Evolutionary conservation across 2,113 vertebrate species (phyloP), one percentile per base, ranked within the genome.

Genomic region (Coregonus clupeaformis): DNA sequence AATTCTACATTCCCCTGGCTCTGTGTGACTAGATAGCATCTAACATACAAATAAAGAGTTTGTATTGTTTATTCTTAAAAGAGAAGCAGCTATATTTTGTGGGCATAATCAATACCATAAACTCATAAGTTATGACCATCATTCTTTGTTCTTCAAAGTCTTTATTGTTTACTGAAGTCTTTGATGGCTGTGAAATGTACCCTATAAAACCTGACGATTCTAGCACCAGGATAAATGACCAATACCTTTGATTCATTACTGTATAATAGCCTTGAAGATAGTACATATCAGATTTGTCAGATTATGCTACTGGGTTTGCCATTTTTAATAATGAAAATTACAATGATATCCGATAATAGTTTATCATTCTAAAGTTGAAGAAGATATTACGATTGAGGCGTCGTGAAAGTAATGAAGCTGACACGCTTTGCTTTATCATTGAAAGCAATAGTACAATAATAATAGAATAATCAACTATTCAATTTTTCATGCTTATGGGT

Each of bases 231-330:
- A 89, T 83, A 88, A 91, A 91, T 87, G 79, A 83, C 87, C 88
- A 90, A 87, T 87, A 80, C 85, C 74, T 89, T 86, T 91, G 86
- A 92, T 86, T 88, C 86, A 92, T 88, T 73, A 83, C 69, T 69
- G 67, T 84, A 80, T 85, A 90, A 89, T 83, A 75, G 78, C 83
- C 72, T 88, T 86, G 77, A 88, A 86, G 83, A 87, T 87, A 84
- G 85, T 76, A 81, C 75, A 85, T 86, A 85, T 90, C 72, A 69
- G 77, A 86, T 85, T 82, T 89, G 80, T 87, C 84, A 81, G 84
- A 59, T 79, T 81, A 68, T 71, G 82, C 80, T 77, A 84, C 79
- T 45, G 78, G 76, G 77, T 87, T 90, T 47, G 71, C 74, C 77
- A 80, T 90, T 87, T 88, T 85, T 87, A 89, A 87, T 87, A 85